Evolutionary conservation across 2,888 invertebrate genomes (phyloP).

Genomic region (Cataglyphis albicans): DNA sequence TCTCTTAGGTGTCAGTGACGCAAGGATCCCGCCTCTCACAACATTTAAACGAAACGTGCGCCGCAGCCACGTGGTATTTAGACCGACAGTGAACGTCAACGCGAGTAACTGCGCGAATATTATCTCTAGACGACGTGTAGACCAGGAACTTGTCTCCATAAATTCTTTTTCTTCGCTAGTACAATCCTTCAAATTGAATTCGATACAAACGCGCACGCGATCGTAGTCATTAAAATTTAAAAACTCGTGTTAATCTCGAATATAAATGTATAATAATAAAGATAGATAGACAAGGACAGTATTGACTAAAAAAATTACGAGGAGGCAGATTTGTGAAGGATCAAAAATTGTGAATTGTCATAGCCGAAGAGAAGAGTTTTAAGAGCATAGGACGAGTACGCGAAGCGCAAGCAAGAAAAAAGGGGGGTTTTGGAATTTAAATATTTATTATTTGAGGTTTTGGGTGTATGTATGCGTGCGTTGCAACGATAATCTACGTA

Average conservation of each 20-base stretch:
- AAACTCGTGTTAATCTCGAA: background rate
- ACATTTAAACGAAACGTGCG: constrained; percentile 9
- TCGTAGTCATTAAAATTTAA: background rate
- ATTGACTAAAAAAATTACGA: background rate
- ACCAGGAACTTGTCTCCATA: background rate
- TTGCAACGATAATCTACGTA: constrained; percentile 36
- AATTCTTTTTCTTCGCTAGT: background rate
- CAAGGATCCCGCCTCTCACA: constrained; percentile 44
- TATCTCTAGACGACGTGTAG: background rate
- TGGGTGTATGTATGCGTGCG: constrained; percentile 14
- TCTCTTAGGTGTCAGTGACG: constrained; percentile 43
- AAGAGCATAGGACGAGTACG: background rate
- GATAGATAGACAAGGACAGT: background rate
- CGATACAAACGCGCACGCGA: background rate
- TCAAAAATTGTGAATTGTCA: background rate
- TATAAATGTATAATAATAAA: background rate
- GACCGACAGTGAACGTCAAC: constrained; percentile 28
- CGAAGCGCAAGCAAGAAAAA: no score
- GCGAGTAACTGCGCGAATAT: constrained; percentile 3
- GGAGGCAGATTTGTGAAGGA: background rate
- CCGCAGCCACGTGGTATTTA: constrained; percentile 24
- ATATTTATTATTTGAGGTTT: constrained; percentile 69
- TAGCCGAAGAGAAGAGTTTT: background rate
- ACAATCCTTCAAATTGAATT: background rate
- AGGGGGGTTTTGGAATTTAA: constrained; percentile 57